Conservation (phyloP, 2,113 vertebrate genomes). For the Scolopax mira region DNA sequence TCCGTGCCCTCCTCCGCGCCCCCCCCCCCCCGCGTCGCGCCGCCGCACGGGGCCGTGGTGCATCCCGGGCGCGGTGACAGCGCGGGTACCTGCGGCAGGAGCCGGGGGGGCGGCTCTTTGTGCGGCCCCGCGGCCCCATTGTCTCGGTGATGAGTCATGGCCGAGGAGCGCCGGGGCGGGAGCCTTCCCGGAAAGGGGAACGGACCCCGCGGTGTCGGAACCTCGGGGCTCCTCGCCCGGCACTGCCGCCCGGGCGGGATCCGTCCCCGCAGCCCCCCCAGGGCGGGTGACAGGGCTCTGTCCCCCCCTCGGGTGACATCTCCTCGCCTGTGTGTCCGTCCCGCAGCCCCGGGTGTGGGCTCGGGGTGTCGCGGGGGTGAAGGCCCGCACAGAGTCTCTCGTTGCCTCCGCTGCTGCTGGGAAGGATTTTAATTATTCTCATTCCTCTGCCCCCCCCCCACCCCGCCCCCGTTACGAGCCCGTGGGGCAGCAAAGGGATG, state of each 20-base stretch:
- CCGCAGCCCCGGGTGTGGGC: background rate
- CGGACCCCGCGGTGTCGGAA: accelerated
- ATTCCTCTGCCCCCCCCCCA: too few relatives aligned
- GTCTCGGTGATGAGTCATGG: slow-evolving; percentile 36
- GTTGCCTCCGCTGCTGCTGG: background rate
- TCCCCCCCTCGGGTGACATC: too few relatives aligned
- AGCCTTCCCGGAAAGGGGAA: background rate
- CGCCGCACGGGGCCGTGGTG: background rate
- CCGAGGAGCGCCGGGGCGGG: background rate
- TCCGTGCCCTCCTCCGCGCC: too few relatives aligned
- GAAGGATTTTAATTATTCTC: too few relatives aligned
- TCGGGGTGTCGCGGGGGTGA: accelerated
- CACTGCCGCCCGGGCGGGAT: background rate
- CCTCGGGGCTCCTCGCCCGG: accelerated
- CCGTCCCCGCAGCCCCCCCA: background rate
- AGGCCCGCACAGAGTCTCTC: accelerated
- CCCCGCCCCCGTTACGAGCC: accelerated
- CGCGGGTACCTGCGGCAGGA: background rate
- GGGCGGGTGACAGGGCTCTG: background rate
- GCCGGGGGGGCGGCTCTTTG: background rate
- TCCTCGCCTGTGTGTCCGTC: background rate
- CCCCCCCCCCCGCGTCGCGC: too few relatives aligned
- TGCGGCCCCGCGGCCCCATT: background rate
- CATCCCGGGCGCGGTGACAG: background rate
- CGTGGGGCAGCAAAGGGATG: accelerated